Base-by-base conservation (phyloP, 2,797 vertebrate genomes). In the Rhinichthys osculus region DNA sequence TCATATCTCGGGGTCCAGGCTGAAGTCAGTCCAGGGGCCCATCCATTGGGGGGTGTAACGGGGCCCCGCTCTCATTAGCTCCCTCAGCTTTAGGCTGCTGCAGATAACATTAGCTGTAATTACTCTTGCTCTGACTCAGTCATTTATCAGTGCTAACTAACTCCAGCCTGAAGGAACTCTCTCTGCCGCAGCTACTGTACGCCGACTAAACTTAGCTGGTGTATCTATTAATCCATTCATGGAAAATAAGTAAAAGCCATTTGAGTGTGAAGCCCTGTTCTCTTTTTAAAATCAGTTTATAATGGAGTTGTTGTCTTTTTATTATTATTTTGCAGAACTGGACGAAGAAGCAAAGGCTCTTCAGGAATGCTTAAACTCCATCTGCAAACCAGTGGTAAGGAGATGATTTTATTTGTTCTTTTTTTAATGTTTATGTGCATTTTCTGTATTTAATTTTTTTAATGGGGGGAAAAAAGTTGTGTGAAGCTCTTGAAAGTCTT, bases 331-430 rank as follows among this genome's bases (percentile, higher is more conserved):
- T 93, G 80, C 92, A 99, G 97, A 97, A 93, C 95, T 97, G 89
- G 96, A 97, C 91, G 96, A 97, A 93, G 97, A 97, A 91, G 95
- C 96, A 62, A 96, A 95, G 94, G 96, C 95, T 89, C 92, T 98
- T 87, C 96, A 96, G 92, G 95, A 95, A 47, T 91, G 95, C 85
- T 92, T 99, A 90, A 97, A 97, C 85, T 96, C 93, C 90, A 95
- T 98, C 93, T 91, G 89, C 91, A 97, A 97, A 92, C 98, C 98
- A 86, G 91, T 90, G 96, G 98, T 99, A 92, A 95, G 97, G 96
- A 92, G 19, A 59, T 23, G n/a, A 59, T 23, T 73, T 72, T 62
- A 72, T 77, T 38, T 67, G 19, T 81, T 8, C 16, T 66, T 38
- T n/a, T 2, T 11, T 62, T 9, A 11, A 3, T n/a, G 7, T 3